These are phyloP conservation scores for Drosophila tanythrix DNA, from an alignment of 2,888 invertebrate species.

Conservation along the genomic window DNA sequence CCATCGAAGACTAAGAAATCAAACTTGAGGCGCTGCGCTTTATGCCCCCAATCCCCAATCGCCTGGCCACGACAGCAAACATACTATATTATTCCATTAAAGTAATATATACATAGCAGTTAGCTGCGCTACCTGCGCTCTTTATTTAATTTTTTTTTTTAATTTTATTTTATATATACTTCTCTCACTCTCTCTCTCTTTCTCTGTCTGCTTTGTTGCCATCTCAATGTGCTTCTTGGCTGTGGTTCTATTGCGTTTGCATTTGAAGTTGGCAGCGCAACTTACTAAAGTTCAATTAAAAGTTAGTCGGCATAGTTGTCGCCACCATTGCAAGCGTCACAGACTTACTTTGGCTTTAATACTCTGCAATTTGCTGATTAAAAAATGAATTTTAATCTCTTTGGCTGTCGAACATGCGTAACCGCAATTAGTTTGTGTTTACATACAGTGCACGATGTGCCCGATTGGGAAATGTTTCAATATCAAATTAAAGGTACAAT, in stretches of 20 bases:
- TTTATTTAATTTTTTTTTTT: conserved; percentile 47
- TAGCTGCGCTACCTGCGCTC: conserved; percentile 18
- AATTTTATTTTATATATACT: conserved; percentile 34
- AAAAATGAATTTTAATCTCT: not conserved
- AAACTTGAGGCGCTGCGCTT: conserved; percentile 54
- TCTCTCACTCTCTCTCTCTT: conserved; percentile 5
- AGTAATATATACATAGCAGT: conserved; percentile 50
- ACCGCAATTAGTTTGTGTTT: not conserved
- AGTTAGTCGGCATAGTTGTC: conserved; percentile 50
- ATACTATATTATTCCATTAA: conserved; percentile 81
- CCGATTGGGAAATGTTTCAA: not conserved
- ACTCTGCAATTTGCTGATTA: conserved; percentile 23
- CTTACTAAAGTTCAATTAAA: conserved; percentile 78
- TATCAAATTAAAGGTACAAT: not conserved
- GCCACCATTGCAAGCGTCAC: conserved; percentile 3
- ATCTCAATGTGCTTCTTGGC: conserved; percentile 10
- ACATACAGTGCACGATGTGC: not conserved
- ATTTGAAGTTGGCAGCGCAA: conserved; percentile 39
- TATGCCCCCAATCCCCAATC: conserved; percentile 11
- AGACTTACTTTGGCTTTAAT: conserved; percentile 23
- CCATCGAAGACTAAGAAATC: conserved; percentile 66
- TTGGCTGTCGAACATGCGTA: not conserved
- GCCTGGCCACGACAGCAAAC: conserved; percentile 57
- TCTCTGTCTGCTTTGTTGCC: not conserved
- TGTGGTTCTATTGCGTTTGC: conserved; percentile 41